Evolutionary conservation across 2,888 invertebrate species (phyloP).

Genomic region (Anaspis maculata): DNA sequence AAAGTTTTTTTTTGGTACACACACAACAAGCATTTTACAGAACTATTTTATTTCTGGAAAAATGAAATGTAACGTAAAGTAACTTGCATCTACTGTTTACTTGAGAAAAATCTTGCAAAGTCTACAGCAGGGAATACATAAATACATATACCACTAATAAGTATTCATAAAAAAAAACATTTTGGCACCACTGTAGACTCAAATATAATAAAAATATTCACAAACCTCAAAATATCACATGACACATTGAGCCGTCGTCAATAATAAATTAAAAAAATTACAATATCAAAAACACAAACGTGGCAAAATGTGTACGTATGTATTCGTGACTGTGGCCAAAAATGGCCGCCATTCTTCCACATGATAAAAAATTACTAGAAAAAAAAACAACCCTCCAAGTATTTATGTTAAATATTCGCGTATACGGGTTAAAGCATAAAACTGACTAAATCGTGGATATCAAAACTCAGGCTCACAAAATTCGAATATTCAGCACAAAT

Average conservation of each 20-base stretch:
- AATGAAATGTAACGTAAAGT: too few species aligned
- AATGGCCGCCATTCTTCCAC: slow-evolving; percentile 23
- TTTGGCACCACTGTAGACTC: slow-evolving; percentile 35
- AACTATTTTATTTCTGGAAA: too few species aligned
- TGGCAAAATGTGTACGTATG: slow-evolving; percentile 39
- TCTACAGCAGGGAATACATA: slow-evolving; percentile 29
- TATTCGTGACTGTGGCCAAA: slow-evolving; percentile 29
- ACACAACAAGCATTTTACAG: too few species aligned
- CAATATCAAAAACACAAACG: too few species aligned
- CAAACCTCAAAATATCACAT: slow-evolving; percentile 45
- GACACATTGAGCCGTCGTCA: slow-evolving; percentile 43
- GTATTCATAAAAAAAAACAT: slow-evolving; percentile 10
- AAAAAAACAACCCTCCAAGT: slow-evolving; percentile 16
- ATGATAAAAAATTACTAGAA: slow-evolving; percentile 31
- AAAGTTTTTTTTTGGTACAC: too few species aligned
- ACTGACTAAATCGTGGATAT: slow-evolving; percentile 13
- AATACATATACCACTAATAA: slow-evolving; percentile 3
- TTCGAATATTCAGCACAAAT: slow-evolving; percentile 28
- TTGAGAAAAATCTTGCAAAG: too few species aligned
- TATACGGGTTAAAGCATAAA: slow-evolving; percentile 7
- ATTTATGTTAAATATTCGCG: slow-evolving; percentile 25
- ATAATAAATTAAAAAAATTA: slow-evolving; percentile 16
- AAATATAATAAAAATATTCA: slow-evolving; percentile 28
- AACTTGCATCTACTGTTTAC: too few species aligned
- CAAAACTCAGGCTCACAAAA: slow-evolving; percentile 27